Evolutionary conservation across 2,888 invertebrate genomes (phyloP).

Genomic region (Azorinus chamasolen): DNA sequence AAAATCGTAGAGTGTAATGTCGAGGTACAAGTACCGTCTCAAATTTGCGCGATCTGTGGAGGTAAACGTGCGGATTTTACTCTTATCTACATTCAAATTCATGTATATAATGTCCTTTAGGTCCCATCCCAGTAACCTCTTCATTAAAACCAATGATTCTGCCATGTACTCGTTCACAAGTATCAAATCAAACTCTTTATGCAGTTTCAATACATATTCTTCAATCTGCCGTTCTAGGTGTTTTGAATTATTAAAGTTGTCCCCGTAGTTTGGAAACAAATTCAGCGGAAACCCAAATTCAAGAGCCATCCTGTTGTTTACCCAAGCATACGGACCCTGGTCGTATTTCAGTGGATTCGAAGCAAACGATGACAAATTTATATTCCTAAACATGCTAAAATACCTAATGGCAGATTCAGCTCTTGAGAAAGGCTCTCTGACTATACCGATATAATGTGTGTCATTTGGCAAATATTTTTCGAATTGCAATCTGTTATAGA

Average conservation of each 20-base stretch:
- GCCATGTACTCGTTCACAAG: slow-evolving; percentile 71
- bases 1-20: slow-evolving; percentile 35
- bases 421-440: slow-evolving; percentile 64
- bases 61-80: slow-evolving; percentile 10
- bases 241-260: no score
- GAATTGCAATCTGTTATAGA: slow-evolving; percentile 59
- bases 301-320: slow-evolving; percentile 66
- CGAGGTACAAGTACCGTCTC: slow-evolving; percentile 42
- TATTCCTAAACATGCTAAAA: slow-evolving; percentile 38
- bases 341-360: slow-evolving; percentile 47
- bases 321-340: slow-evolving; percentile 26
- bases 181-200: slow-evolving; percentile 67
- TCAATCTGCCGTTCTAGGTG: no score
- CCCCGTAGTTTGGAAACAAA: slow-evolving; percentile 30
- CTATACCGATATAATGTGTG: slow-evolving; percentile 64
- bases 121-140: slow-evolving; percentile 65
- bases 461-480: slow-evolving; percentile 57
- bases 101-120: slow-evolving; percentile 67
- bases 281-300: slow-evolving; percentile 64
- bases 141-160: slow-evolving; percentile 71
- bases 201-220: slow-evolving; percentile 14
- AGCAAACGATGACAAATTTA: slow-evolving; percentile 45
- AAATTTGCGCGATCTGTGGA: slow-evolving; percentile 19
- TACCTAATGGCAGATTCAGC: slow-evolving; percentile 57
- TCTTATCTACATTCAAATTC: slow-evolving; percentile 12